Conservation (phyloP, 2,888 invertebrate genomes). For the Tuberolachnus salignus region DNA sequence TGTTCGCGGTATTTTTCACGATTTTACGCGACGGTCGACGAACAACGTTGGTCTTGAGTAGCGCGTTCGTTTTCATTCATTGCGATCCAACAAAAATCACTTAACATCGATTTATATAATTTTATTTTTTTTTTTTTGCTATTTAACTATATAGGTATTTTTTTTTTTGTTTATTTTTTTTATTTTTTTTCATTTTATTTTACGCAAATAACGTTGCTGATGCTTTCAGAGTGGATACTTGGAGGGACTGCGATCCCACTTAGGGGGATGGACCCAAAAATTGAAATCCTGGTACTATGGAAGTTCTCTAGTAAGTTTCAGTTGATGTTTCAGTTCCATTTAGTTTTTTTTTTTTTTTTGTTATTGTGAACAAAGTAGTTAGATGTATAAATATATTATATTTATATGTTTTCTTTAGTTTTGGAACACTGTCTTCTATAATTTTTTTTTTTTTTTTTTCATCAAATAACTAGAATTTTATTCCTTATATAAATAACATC, state of each 20-base stretch:
- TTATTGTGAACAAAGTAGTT: conserved; percentile 56
- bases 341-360: conserved; percentile 54
- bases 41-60: conserved; percentile 42
- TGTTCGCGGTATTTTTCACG: background rate
- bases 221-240: conserved; percentile 85
- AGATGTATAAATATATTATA: conserved; percentile 1
- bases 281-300: conserved; percentile 97
- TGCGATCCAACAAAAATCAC: background rate
- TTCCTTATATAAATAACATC: conserved; percentile 26
- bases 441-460: too few species aligned
- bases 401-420: conserved; percentile 48
- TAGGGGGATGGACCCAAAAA: conserved; percentile 95
- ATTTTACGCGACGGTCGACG: background rate
- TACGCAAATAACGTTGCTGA: conserved; percentile 48
- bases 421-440: conserved; percentile 48
- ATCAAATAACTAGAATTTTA: conserved; percentile 44
- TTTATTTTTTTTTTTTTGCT: conserved; percentile 26
- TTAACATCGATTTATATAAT: background rate
- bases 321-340: conserved; percentile 53
- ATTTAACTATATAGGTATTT: conserved; percentile 44
- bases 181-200: conserved; percentile 29
- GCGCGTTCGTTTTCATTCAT: background rate
- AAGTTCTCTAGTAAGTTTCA: conserved; percentile 89
- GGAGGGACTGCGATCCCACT: conserved; percentile 91
- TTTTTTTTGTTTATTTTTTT: conserved; percentile 2